A percentile compares a stretch with the other conserved stretches of the same genome.
Conservation (phyloP, 2,888 invertebrate genomes). For the Caenorhabditis becei region DNA sequence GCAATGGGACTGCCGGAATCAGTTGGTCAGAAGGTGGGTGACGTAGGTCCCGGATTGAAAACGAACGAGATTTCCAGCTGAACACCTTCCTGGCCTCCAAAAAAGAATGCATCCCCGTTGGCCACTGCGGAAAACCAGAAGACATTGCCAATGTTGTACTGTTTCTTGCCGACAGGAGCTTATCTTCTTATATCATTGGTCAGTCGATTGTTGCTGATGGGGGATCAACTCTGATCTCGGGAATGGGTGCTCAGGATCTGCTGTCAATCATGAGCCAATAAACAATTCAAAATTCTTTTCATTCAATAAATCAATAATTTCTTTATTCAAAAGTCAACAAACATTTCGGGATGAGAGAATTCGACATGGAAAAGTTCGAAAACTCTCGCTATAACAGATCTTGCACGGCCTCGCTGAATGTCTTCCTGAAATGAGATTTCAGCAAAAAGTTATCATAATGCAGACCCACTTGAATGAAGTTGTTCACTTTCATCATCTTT, state of each 20-base stretch:
- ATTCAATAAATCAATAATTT: not conserved
- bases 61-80: conserved; percentile 21
- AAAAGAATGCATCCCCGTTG: conserved; percentile 50
- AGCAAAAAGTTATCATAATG: not conserved
- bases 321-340: conserved; percentile 19
- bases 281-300: not conserved
- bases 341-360: conserved; percentile 41
- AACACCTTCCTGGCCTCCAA: conserved; percentile 7
- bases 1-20: conserved; percentile 49
- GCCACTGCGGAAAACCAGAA: conserved; percentile 38
- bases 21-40: not conserved
- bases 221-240: conserved; percentile 55
- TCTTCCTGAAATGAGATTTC: conserved; percentile 33
- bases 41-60: too few species aligned
- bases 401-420: conserved; percentile 47
- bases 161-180: conserved; percentile 58
- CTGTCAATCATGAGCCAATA: not conserved
- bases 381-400: conserved; percentile 55
- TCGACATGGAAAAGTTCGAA: conserved; percentile 63
- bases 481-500: conserved; percentile 60
- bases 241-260: conserved; percentile 28
- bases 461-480: conserved; percentile 30
- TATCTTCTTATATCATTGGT: conserved; percentile 63
- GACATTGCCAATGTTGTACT: conserved; percentile 60
- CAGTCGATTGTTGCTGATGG: conserved; percentile 65